A percentile compares a stretch with the other conserved stretches of the same genome.
These are phyloP conservation scores for Enteromius thamalakanensis DNA, from an alignment of 2,797 vertebrate species.

Conservation along the genomic window DNA sequence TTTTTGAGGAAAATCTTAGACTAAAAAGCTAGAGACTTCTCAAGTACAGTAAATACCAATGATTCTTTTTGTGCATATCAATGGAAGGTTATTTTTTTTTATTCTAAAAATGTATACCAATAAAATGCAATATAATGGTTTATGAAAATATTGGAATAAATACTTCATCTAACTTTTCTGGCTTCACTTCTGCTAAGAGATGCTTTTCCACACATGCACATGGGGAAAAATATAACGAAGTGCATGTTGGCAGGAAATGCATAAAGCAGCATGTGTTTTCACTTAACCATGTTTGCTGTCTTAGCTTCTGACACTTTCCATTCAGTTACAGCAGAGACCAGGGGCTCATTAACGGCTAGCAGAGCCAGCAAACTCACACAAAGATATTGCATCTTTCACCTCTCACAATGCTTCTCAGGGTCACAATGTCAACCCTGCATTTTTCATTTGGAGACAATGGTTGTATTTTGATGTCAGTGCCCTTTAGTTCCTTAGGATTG, in stretches of 20 bases:
- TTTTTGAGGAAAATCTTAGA: neutral
- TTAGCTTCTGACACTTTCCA: constrained; percentile 45
- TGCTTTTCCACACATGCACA: constrained; percentile 15
- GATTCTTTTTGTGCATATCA: neutral
- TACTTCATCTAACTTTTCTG: neutral
- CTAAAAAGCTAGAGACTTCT: neutral
- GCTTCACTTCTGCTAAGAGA: neutral
- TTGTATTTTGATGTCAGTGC: neutral
- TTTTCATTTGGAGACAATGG: neutral
- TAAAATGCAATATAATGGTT: neutral
- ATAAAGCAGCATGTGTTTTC: constrained; percentile 52
- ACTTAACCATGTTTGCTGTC: constrained; percentile 48
- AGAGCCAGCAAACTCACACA: constrained; percentile 17
- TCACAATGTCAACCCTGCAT: neutral
- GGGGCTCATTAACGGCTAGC: constrained; percentile 35
- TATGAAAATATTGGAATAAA: neutral
- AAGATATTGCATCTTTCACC: neutral
- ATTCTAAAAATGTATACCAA: neutral
- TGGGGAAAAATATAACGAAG: constrained; percentile 7
- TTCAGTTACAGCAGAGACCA: constrained; percentile 33
- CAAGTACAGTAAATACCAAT: constrained; percentile 5
- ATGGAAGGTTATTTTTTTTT: neutral
- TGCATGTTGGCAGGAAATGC: constrained; percentile 40
- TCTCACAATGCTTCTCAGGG: constrained; percentile 9
- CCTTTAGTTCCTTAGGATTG: neutral